Conservation (phyloP, 2,888 invertebrate species). For the Perithous albicinctus region DNA sequence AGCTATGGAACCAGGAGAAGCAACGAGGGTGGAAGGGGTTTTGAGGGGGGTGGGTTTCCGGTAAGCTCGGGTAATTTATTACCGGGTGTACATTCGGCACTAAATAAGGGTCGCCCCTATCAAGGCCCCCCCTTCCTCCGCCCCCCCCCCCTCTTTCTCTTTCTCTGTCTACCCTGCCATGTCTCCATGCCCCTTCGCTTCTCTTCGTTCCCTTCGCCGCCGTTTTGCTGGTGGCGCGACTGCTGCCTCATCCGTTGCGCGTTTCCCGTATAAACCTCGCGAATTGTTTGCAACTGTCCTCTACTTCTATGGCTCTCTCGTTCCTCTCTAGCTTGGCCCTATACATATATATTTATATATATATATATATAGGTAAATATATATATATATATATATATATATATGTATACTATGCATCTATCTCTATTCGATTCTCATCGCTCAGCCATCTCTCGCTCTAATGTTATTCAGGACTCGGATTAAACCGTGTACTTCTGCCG, state of each 20-base stretch:
- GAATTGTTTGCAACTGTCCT: constrained; percentile 75
- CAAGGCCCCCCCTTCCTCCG: constrained; percentile 62
- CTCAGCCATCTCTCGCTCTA: constrained; percentile 72
- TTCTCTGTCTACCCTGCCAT: constrained; percentile 17
- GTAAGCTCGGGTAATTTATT: constrained; percentile 79
- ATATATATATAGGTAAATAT: no score
- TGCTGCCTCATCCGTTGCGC: constrained; percentile 58
- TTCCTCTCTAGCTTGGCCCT: constrained; percentile 44
- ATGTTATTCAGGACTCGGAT: constrained; percentile 80
- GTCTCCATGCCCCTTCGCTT: constrained; percentile 14
- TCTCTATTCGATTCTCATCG: constrained; percentile 53
- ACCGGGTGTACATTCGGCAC: constrained; percentile 77
- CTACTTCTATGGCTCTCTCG: constrained; percentile 39
- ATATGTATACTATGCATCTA: constrained; percentile 33
- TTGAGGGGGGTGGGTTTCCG: constrained; percentile 63
- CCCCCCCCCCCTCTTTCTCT: constrained; percentile 58
- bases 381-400: constrained; percentile 54
- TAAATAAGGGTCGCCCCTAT: constrained; percentile 78
- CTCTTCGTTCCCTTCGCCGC: constrained; percentile 41
- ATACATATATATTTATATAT: constrained; percentile 51
- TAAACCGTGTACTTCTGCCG: constrained; percentile 77
- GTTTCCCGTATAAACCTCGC: constrained; percentile 69
- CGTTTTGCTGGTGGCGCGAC: constrained; percentile 34
- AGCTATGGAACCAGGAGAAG: constrained; percentile 41
- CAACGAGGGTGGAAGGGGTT: constrained; percentile 3